phyloP scores from a whole-genome alignment of 2,888 invertebrate genomes.

The Calliphora vomitoria region DNA sequence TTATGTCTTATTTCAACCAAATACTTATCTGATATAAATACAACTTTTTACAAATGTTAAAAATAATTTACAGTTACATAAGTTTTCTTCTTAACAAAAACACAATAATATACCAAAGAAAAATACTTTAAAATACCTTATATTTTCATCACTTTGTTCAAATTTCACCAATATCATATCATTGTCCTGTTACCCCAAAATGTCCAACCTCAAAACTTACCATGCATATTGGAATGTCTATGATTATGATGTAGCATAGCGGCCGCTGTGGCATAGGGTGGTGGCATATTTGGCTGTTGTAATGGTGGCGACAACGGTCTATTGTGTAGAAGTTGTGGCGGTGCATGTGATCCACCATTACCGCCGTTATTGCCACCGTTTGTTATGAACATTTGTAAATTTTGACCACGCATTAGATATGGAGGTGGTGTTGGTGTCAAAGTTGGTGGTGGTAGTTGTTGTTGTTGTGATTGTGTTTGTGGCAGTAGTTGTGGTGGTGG shows the following conservation, averaged over 20 bases:
- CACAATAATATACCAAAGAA: not conserved
- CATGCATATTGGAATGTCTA: conserved; percentile 80
- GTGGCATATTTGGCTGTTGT: conserved; percentile 71
- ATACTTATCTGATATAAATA: too few species aligned
- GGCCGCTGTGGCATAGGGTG: conserved; percentile 71
- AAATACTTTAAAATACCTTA: conserved; percentile 12
- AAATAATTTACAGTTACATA: not conserved
- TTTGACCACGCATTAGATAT: conserved; percentile 77
- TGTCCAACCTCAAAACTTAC: conserved; percentile 76
- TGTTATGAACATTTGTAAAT: conserved; percentile 72
- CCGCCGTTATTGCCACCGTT: conserved; percentile 49
- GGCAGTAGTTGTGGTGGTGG: conserved; percentile 71
- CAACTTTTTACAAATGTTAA: not conserved
- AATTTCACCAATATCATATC: not conserved
- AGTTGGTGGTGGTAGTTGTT: conserved; percentile 74
- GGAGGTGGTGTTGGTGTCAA: conserved; percentile 76
- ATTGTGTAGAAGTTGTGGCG: conserved; percentile 76
- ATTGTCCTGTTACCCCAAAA: not conserved
- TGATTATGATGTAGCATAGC: conserved; percentile 74
- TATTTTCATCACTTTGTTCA: not conserved
- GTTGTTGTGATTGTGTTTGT: conserved; percentile 72
- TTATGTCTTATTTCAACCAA: too few species aligned
- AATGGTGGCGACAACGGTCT: conserved; percentile 75
- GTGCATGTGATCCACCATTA: conserved; percentile 69
- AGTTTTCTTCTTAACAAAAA: not conserved